Base-by-base conservation (phyloP, 1,140 invertebrate genomes). In the Trichogramma pretiosum region DNA sequence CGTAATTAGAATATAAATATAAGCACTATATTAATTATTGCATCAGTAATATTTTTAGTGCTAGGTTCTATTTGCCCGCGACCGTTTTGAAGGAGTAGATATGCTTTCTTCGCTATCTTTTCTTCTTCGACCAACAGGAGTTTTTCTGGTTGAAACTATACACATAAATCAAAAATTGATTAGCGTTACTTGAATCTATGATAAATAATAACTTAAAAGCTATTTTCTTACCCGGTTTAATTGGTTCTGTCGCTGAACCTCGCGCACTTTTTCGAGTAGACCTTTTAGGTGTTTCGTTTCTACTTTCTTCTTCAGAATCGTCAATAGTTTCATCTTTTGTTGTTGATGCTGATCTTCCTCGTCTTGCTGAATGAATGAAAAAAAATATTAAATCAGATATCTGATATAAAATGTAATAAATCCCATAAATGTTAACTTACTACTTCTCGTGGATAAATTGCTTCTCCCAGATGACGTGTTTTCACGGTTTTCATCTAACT, bases 401-500 rank as follows among this genome's bases (percentile, higher is more conserved):
- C 32, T n/a, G 16, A 33, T 5, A 33, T n/a, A 26, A 14, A 33
- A 21, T 21, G 11, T 33, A 22, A 22, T 21, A 32, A 43, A 33
- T 33, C 14, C 32, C n/a, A 43, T 33, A 24, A 35, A 17, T 21
- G n/a, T 44, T 28, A 19, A 33, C 48, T 45, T 50, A 49, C 41
- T 38, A 40, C 42, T 45, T 28, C 39, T 45, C 16, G 3, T 37
- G 13, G 22, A 42, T 18, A 5, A 13, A 10, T 17, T 48, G 22
- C 22, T 48, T 36, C 32, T 40, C 39, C 7, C 28, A 14, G 17
- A 19, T 1, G 34, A 19, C 30, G n/a, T 26, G 37, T 49, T 43
- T 19, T 49, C 47, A 38, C 13, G 26, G 30, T 39, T 18, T 48
- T 42, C 39, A 19, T 42, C 26, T 17, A 24, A 7, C 1, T 40